Percentiles rank a stretch among this genome's conserved stretches.
phyloP scores from a whole-genome alignment of 2,888 invertebrate genomes.

The Sarcophaga subvicina region DNA sequence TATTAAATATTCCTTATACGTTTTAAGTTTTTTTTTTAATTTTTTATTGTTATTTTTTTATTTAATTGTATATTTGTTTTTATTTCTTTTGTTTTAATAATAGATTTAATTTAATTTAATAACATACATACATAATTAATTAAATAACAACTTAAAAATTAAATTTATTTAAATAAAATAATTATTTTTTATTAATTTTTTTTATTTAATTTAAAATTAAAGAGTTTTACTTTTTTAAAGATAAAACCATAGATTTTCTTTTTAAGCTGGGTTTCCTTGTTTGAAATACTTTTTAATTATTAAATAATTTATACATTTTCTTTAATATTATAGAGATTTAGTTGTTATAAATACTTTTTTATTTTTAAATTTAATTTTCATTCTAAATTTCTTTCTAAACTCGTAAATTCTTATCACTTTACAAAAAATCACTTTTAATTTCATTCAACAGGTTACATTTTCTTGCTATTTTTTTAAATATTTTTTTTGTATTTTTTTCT shows the following conservation, averaged over 20 bases:
- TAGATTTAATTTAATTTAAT: neutral
- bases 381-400: slow-evolving; percentile 25
- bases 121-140: neutral
- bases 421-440: slow-evolving; percentile 68
- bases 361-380: slow-evolving; percentile 15
- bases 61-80: slow-evolving; percentile 12
- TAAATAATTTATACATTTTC: slow-evolving; percentile 58
- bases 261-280: slow-evolving; percentile 11
- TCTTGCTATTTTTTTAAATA: slow-evolving; percentile 12
- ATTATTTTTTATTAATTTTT: neutral
- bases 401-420: slow-evolving; percentile 65
- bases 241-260: slow-evolving; percentile 38
- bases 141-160: neutral
- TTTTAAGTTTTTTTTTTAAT: slow-evolving; percentile 27
- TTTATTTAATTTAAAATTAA: slow-evolving; percentile 47
- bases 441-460: slow-evolving; percentile 63
- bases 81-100: slow-evolving; percentile 14
- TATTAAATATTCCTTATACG: slow-evolving; percentile 27
- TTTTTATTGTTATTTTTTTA: neutral
- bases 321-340: slow-evolving; percentile 23
- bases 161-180: neutral
- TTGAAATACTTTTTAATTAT: slow-evolving; percentile 15
- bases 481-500: slow-evolving; percentile 1
- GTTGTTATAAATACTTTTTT: slow-evolving; percentile 50
- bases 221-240: slow-evolving; percentile 38